Evolutionary conservation across 2,888 invertebrate genomes (phyloP), one percentile per base, ranked within the genome.

Genomic region (Drosophila mercatorum): DNA sequence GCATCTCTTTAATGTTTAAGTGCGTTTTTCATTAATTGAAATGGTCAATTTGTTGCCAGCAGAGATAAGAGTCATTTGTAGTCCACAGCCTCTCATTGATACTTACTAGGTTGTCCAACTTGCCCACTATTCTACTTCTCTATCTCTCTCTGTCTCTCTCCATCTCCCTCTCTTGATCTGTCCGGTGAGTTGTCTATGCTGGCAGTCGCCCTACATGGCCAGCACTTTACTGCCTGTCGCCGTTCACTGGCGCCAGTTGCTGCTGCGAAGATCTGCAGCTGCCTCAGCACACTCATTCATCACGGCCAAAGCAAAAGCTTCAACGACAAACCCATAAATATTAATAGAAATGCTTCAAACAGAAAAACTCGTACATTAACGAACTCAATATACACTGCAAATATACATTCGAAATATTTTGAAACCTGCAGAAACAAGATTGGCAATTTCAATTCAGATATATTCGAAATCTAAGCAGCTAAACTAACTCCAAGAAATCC

Each of bases 21-120:
- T 88, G 85, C 85, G 88, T 85, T 88, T 84, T 88, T 87, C 87
- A 87, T 85, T 85, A 87, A 85, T 85, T 85, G 87, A 85, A 87
- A 85, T 85, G 84, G 82, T 84, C 84, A 85, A 87, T 84, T 84
- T 84, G 83, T 83, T 78, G 83, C 72, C 81, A 61, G 56, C 55
- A 12, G 38, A 71, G 70, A 68, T 59, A 69, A 69, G 75, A 70
- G 66, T 75, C 75, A 60, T 70, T 75, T 71, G 60, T 75, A 70
- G 62, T 26, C 43, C n/a, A 41, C 60, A 51, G 60, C 59, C 53
- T 71, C 75, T 76, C 79, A 73, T 81, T 80, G 77, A 80, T 80
- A 77, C 69, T 73, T 69, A 49, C 56, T 61, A 53, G 36, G 38
- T 64, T 64, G 40, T 41, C 41, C 38, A 60, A 56, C 59, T 62